Base-by-base conservation (phyloP, 1,140 invertebrate species). In the Marisa cornuarietis region DNA sequence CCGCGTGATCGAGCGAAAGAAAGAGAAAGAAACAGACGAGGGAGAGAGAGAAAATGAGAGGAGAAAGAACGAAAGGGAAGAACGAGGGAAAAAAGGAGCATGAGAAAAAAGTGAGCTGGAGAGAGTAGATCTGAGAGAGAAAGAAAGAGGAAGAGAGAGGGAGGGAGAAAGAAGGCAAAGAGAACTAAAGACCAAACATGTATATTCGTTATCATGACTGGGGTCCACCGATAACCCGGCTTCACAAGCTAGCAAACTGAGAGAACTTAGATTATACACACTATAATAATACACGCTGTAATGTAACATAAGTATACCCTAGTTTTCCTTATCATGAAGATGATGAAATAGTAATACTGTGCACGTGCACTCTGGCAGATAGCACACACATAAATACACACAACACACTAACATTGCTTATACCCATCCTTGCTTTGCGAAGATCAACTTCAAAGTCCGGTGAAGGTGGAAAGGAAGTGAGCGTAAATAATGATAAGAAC, bases 21-120 rank as follows among this genome's bases (percentile, higher is more conserved):
- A 49, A 73, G 54, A 73, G 71, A 73, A 7, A 73, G 71, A 73
- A 42, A 73, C 8, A 73, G n/a, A 73, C n/a, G n/a, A n/a, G n/a
- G 22, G 76, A 66, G 20, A 42, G 63, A 31, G 76, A 51, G 42
- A 77, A 14, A 77, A n/a, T n/a, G 62, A 66, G 76, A 66, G 76
- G 42, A 26, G 26, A 49, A 42, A 77, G 13, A n/a, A 62, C 52
- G 3, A 61, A 11, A 24, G 0, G 10, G 51, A 10, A 31, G 24
- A 76, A 49, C 20, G 52, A 26, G 61, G n/a, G n/a, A n/a, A n/a
- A n/a, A 0, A 13, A 24, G 31, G 26, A 42, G 18, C 1, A 42
- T 18, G 3, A 7, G 18, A n/a, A 61, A n/a, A 51, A 42, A 51
- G 24, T 5, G 74, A 49, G 24, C 0, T 2, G 14, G 31, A 2